phyloP scores from a whole-genome alignment of 2,113 vertebrate species.

The Cyphomyrus discorhynchus region DNA sequence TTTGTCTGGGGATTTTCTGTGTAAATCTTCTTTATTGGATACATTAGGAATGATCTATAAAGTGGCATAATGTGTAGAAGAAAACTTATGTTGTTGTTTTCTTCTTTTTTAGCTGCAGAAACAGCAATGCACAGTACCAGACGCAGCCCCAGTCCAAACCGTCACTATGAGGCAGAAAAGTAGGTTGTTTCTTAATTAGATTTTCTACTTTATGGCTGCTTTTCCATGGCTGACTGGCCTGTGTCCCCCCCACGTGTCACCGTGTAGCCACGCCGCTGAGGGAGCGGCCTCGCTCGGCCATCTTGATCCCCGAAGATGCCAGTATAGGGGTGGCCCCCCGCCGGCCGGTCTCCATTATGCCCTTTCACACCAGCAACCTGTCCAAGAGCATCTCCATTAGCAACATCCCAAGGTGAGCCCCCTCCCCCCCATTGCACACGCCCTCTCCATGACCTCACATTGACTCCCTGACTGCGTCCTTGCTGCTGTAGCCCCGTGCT shows the following conservation, averaged over 20 bases:
- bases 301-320: constrained; percentile 34
- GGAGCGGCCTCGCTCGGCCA: constrained; percentile 74
- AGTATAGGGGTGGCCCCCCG: constrained; percentile 50
- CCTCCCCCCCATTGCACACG: background rate
- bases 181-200: constrained; percentile 42
- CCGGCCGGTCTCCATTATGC: constrained; percentile 55
- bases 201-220: background rate
- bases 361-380: constrained; percentile 55
- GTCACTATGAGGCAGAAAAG: constrained; percentile 72
- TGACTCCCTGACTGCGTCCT: background rate
- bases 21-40: background rate
- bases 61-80: background rate
- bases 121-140: constrained; percentile 61
- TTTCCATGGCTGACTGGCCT: background rate
- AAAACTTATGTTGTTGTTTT: background rate
- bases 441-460: constrained; percentile 9
- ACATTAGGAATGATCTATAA: background rate
- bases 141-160: constrained; percentile 60
- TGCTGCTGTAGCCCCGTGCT: constrained; percentile 60
- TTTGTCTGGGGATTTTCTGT: background rate
- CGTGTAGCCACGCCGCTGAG: constrained; percentile 62
- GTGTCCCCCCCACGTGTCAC: background rate
- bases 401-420: constrained; percentile 60
- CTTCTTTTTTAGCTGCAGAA: constrained; percentile 50
- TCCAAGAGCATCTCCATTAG: constrained; percentile 88